Conservation (phyloP, 2,888 invertebrate genomes). For the Mesorhabditis spiculigera region DNA sequence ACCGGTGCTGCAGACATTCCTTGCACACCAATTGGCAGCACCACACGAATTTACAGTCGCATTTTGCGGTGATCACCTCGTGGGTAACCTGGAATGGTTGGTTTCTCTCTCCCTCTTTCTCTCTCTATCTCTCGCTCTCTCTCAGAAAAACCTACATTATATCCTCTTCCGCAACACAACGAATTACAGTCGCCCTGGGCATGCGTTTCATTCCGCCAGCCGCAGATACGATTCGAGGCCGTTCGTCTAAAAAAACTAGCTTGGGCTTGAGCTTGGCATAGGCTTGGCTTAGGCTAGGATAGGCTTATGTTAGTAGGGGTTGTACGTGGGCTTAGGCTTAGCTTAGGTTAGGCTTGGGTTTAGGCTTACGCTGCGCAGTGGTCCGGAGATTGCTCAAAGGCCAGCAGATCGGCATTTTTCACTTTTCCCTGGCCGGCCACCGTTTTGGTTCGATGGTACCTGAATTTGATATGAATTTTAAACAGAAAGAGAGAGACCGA, state of each 20-base stretch:
- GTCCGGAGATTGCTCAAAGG: constrained; percentile 12
- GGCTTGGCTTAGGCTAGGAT: no score
- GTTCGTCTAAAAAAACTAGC: constrained; percentile 10
- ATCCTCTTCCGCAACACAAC: constrained; percentile 65
- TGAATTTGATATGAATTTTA: neutral
- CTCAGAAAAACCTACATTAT: constrained; percentile 47
- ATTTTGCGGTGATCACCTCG: constrained; percentile 53
- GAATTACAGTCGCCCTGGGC: constrained; percentile 59
- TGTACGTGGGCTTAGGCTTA: neutral
- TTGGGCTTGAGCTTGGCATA: no score
- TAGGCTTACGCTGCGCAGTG: constrained; percentile 9
- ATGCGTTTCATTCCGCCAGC: constrained; percentile 61
- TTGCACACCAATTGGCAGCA: constrained; percentile 60
- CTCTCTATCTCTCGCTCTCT: neutral
- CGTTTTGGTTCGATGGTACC: constrained; percentile 32
- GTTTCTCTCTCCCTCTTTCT: neutral
- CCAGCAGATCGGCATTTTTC: constrained; percentile 11
- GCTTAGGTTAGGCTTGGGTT: neutral
- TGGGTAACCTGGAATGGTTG: constrained; percentile 53
- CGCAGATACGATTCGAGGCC: constrained; percentile 57
- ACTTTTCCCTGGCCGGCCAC: constrained; percentile 12
- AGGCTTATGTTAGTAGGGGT: neutral
- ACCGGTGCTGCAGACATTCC: constrained; percentile 53
- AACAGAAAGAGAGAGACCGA: no score
- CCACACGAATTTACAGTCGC: constrained; percentile 60